A percentile compares a stretch with the other conserved stretches of the same genome.
Conservation (phyloP, 2,113 vertebrate genomes). For the Pterocles orientalis region DNA sequence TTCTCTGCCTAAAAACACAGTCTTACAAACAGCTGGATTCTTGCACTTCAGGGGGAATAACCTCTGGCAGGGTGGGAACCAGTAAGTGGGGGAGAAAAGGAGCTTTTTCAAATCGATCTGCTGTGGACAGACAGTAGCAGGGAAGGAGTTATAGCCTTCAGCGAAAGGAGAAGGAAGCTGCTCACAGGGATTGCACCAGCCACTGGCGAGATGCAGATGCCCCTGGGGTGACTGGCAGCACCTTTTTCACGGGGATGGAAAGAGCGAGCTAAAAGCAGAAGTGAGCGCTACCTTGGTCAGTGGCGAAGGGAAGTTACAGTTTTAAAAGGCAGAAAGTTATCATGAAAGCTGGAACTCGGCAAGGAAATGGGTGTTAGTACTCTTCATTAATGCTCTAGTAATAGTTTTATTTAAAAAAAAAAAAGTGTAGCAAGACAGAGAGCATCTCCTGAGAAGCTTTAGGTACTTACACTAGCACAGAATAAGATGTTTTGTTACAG, state of each 20-base stretch:
- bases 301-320: not conserved
- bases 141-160: not conserved
- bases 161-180: not conserved
- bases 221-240: not conserved
- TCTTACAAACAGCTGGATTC: not conserved
- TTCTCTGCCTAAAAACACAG: accelerated
- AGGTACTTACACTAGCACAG: not conserved
- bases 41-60: not conserved
- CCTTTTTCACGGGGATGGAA: accelerated
- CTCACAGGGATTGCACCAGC: not conserved
- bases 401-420: not conserved
- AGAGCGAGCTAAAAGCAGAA: not conserved
- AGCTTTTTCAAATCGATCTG: not conserved
- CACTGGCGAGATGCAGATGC: not conserved
- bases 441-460: not conserved
- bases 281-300: not conserved
- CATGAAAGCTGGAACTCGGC: not conserved
- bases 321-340: not conserved
- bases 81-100: not conserved
- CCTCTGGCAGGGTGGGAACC: not conserved
- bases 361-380: not conserved
- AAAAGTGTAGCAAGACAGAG: not conserved
- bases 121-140: not conserved
- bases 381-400: not conserved
- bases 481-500: not conserved